These are phyloP conservation scores for Platyscapa corneri DNA, from an alignment of 1,140 invertebrate species.

Conservation along the genomic window DNA sequence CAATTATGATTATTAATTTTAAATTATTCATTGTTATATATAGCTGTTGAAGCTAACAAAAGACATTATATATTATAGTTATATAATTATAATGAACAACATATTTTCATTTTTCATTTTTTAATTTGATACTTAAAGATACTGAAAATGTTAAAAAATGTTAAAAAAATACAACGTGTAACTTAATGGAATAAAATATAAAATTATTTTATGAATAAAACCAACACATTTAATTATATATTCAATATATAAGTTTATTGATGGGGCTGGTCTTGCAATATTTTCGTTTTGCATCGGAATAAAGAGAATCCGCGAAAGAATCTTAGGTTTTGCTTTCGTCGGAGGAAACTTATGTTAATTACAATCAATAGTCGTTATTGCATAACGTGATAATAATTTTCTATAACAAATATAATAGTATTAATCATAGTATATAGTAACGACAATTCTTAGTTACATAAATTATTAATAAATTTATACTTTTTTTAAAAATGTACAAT, in stretches of 20 bases:
- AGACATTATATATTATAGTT: too few species aligned
- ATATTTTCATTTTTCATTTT: too few species aligned
- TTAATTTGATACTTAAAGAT: too few species aligned
- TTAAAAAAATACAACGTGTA: too few species aligned
- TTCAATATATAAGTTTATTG: conserved; percentile 69
- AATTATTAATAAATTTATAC: conserved; percentile 52
- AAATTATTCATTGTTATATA: too few species aligned
- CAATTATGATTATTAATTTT: too few species aligned
- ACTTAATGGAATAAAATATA: too few species aligned
- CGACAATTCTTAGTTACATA: conserved; percentile 58
- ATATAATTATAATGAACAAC: too few species aligned
- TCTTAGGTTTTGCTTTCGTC: neutral
- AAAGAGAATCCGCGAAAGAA: conserved; percentile 6
- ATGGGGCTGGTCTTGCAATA: conserved; percentile 61
- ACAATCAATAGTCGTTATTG: conserved; percentile 27
- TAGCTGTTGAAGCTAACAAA: too few species aligned
- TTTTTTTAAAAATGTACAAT: conserved; percentile 56
- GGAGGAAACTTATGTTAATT: conserved; percentile 3
- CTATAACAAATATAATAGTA: conserved; percentile 54
- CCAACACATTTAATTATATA: conserved; percentile 51
- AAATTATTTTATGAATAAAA: conserved; percentile 19
- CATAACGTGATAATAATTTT: conserved; percentile 50
- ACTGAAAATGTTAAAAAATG: too few species aligned
- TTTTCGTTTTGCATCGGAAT: conserved; percentile 17
- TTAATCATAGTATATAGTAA: conserved; percentile 57